Conservation (phyloP, 2,888 invertebrate genomes). For the Amiota mariae region DNA sequence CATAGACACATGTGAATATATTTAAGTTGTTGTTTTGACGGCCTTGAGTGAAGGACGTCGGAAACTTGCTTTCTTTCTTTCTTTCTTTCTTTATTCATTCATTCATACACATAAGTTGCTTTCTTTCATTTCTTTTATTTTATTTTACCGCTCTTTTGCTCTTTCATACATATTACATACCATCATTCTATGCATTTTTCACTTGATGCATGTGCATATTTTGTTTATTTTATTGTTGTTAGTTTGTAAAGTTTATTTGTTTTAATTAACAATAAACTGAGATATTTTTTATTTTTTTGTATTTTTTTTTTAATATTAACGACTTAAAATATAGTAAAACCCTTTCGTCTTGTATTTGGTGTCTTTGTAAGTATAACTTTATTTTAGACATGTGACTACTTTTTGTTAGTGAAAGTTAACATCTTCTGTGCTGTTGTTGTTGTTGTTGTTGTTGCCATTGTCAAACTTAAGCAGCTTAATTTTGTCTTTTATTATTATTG, state of each 20-base stretch:
- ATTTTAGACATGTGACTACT: conserved; percentile 37
- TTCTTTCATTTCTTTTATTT: not conserved
- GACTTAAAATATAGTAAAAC: conserved; percentile 17
- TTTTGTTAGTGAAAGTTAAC: conserved; percentile 58
- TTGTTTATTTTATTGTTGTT: conserved; percentile 12
- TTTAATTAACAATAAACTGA: conserved; percentile 61
- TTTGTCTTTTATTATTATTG: conserved; percentile 20
- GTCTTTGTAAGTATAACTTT: conserved; percentile 56
- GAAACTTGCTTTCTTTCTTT: conserved; percentile 55
- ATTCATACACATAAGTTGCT: not conserved
- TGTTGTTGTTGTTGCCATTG: conserved; percentile 16
- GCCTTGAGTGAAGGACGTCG: conserved; percentile 69
- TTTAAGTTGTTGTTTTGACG: conserved; percentile 47
- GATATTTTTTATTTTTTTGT: conserved; percentile 28
- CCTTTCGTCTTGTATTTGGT: conserved; percentile 34
- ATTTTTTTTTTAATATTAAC: not conserved
- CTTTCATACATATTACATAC: not conserved
- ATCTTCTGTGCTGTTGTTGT: conserved; percentile 25
- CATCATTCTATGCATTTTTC: not conserved
- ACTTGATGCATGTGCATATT: conserved; percentile 14
- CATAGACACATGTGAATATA: no score
- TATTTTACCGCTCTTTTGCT: not conserved
- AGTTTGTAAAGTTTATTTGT: conserved; percentile 56
- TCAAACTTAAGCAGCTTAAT: not conserved
- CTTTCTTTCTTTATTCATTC: conserved; percentile 14